These are phyloP conservation scores for Megaleporinus macrocephalus DNA, from an alignment of 2,113 vertebrate genomes.

Conservation along the genomic window DNA sequence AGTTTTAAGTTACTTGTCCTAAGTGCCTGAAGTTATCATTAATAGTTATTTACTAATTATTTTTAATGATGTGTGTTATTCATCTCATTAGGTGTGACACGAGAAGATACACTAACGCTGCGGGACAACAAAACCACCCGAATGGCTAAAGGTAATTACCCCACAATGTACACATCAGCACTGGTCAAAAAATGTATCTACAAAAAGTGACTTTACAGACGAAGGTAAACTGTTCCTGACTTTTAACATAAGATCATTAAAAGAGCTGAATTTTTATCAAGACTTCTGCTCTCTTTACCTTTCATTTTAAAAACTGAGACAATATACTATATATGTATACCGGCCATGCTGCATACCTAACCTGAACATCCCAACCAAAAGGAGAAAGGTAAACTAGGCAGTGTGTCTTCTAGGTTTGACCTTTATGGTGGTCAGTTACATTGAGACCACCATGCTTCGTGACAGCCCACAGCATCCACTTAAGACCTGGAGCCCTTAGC, in stretches of 20 bases:
- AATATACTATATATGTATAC: neutral
- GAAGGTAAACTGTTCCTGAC: too few relatives aligned
- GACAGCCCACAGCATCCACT: constrained; percentile 55
- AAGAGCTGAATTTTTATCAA: too few relatives aligned
- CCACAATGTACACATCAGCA: neutral
- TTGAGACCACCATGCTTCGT: constrained; percentile 37
- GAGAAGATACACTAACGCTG: constrained; percentile 72
- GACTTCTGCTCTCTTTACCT: too few relatives aligned
- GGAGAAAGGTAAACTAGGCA: neutral
- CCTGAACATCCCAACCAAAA: neutral
- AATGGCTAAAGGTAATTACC: constrained; percentile 71
- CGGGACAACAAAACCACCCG: constrained; percentile 64
- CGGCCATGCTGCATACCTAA: neutral
- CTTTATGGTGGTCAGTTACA: constrained; percentile 49
- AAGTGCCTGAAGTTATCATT: neutral
- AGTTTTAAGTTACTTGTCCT: neutral
- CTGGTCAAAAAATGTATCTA: too few relatives aligned
- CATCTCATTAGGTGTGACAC: constrained; percentile 71
- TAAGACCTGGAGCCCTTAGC: constrained; percentile 43
- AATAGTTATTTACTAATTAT: neutral
- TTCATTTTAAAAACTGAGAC: too few relatives aligned
- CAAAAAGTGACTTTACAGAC: too few relatives aligned
- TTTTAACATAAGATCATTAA: too few relatives aligned
- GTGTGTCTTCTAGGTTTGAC: constrained; percentile 6
- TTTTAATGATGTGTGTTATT: constrained; percentile 29